Base-by-base conservation (phyloP, 1,140 invertebrate genomes). In the Polyergus mexicanus region DNA sequence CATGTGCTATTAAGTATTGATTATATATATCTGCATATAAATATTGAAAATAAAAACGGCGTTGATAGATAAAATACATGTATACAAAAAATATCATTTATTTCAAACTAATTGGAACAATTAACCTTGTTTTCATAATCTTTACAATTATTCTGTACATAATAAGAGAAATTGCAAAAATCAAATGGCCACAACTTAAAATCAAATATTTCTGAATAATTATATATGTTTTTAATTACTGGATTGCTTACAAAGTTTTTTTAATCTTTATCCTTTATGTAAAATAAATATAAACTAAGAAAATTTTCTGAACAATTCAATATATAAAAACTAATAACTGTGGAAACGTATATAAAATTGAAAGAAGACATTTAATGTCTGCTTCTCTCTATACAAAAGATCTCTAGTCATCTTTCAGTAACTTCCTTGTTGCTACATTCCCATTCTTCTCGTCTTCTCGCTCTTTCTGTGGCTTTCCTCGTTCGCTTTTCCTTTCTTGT, bases 401-500 rank as follows among this genome's bases (percentile, higher is more conserved):
- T 22, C 60, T 85, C 65, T 68, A 84, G 68, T 91, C 88, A 91
- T 90, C 90, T 91, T 77, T 89, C 83, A 56, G 65, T 65, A 68
- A 71, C 56, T 54, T 86, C 84, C 44, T 85, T 86, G 32, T 90
- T 90, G 62, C 86, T 88, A 65, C 72, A 86, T 86, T 94, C 94
- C 94, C 94, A 95, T 6, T 93, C 83, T 75, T 93, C 89, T 88
- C 92, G 93, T 74, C 91, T 92, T 44, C 85, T 91, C 0, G 91
- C 91, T 81, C 94, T 92, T 63, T 93, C 93, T 75, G 89, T 85
- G 5, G 92, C 92, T 89, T 92, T 92, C 56, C 92, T 92, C 66
- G 90, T 87, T 87, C 94, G 77, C 84, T 95, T 96, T 77, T 97
- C 97, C 83, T 95, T 95, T 2, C 97, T 94, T 0, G 96, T 96